phyloP scores from a whole-genome alignment of 1,140 invertebrate genomes.

The Heterodera carotae region DNA sequence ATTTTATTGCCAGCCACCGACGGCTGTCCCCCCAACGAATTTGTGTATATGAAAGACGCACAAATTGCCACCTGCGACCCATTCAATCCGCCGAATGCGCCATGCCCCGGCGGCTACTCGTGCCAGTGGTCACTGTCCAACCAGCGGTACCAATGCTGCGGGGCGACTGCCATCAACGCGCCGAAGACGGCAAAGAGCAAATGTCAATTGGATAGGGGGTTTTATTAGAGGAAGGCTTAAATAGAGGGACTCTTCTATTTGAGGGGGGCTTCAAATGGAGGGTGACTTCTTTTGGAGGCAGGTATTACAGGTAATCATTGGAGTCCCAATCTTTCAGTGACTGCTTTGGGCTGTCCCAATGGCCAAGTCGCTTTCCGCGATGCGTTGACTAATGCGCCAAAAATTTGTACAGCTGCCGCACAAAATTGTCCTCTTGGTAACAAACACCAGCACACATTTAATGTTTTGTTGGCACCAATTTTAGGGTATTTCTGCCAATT shows the following conservation, averaged over 20 bases:
- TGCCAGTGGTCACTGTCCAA: slow-evolving; percentile 65
- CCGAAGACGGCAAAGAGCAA: slow-evolving; percentile 56
- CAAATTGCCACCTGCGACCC: slow-evolving; percentile 65
- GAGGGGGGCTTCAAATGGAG: too few species aligned
- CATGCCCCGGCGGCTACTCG: slow-evolving; percentile 61
- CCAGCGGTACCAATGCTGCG: slow-evolving; percentile 63
- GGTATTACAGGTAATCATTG: too few species aligned
- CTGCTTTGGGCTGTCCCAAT: slow-evolving; percentile 42
- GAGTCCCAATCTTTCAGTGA: slow-evolving; percentile 29
- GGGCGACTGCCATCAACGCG: slow-evolving; percentile 61
- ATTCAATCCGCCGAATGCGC: slow-evolving; percentile 64
- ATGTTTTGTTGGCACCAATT: slow-evolving; percentile 15
- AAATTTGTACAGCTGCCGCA: slow-evolving; percentile 62
- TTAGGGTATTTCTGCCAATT: slow-evolving; percentile 64
- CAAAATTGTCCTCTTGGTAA: slow-evolving; percentile 64
- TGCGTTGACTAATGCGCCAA: slow-evolving; percentile 55
- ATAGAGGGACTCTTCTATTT: too few species aligned
- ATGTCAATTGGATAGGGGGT: slow-evolving; percentile 5
- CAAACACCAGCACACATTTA: neutral
- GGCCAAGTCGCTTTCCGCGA: slow-evolving; percentile 63
- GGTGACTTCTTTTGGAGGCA: too few species aligned
- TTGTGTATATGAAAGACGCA: slow-evolving; percentile 64
- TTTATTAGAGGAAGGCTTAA: too few species aligned
- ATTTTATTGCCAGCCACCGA: slow-evolving; percentile 38
- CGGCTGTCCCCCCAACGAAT: slow-evolving; percentile 64